These are phyloP conservation scores for Baccha elongata DNA, from an alignment of 2,888 invertebrate species.

Conservation along the genomic window DNA sequence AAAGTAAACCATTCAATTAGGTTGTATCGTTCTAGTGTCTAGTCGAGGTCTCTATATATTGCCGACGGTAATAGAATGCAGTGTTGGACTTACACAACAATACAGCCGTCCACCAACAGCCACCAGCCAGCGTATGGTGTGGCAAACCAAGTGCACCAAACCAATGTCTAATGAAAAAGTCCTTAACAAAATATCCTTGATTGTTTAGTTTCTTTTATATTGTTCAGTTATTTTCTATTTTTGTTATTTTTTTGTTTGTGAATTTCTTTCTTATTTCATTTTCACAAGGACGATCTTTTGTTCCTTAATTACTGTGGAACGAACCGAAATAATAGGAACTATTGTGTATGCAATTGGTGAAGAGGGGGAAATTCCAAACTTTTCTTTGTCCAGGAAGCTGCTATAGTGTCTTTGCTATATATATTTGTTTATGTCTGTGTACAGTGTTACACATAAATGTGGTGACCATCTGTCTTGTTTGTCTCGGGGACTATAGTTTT, in stretches of 20 bases:
- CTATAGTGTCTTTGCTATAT: no score
- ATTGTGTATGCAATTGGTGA: constrained; percentile 40
- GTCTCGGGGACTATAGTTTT: no score
- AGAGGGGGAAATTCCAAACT: constrained; percentile 19
- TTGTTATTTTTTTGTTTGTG: not conserved
- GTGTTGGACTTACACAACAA: constrained; percentile 21
- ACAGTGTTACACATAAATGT: no score
- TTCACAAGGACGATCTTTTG: constrained; percentile 44
- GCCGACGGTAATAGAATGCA: constrained; percentile 28
- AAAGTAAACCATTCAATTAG: constrained; percentile 66
- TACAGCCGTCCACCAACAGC: not conserved
- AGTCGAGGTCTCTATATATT: not conserved
- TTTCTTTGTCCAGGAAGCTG: constrained; percentile 8
- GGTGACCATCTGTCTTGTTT: no score
- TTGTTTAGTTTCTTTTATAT: constrained; percentile 33
- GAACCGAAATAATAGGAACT: constrained; percentile 45
- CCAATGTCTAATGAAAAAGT: constrained; percentile 28
- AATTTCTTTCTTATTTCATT: constrained; percentile 5
- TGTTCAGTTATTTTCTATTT: constrained; percentile 11
- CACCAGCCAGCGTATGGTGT: no score
- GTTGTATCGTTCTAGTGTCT: constrained; percentile 37
- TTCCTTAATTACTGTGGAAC: constrained; percentile 65
- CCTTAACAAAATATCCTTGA: constrained; percentile 60
- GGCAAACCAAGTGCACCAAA: constrained; percentile 32
- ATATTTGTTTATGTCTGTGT: no score